Conservation (phyloP, 1,140 invertebrate species). For the Papilio polyxenes region DNA sequence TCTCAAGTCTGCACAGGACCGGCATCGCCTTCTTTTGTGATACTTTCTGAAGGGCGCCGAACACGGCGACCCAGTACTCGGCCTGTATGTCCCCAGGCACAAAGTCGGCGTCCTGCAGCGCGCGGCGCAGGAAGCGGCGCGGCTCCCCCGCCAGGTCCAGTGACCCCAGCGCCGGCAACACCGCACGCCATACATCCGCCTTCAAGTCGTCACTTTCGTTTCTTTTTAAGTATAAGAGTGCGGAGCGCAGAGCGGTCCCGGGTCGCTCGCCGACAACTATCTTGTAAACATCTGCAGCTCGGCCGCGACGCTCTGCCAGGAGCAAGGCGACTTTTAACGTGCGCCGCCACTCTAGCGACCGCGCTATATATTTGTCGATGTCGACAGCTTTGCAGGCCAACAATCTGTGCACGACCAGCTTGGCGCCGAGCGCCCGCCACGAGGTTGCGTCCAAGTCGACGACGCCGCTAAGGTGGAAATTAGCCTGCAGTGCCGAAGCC, state of each 20-base stretch:
- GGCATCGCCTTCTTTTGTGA: conserved; percentile 39
- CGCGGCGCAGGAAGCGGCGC: conserved; percentile 21
- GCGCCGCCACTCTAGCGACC: conserved; percentile 47
- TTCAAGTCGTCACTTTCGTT: background rate
- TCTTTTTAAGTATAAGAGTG: conserved; percentile 23
- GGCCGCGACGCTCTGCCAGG: conserved; percentile 46
- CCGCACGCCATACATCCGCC: conserved; percentile 7
- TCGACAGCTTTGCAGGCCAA: conserved; percentile 49
- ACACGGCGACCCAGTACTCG: conserved; percentile 54
- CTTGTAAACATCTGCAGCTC: conserved; percentile 43
- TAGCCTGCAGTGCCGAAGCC: conserved; percentile 51
- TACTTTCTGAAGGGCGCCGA: conserved; percentile 43
- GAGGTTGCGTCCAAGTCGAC: conserved; percentile 50
- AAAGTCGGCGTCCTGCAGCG: conserved; percentile 38
- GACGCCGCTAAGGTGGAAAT: conserved; percentile 47
- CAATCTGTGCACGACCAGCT: conserved; percentile 55
- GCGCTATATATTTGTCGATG: conserved; percentile 45
- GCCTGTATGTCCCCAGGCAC: conserved; percentile 50
- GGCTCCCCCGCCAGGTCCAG: conserved; percentile 13
- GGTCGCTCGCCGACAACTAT: conserved; percentile 47
- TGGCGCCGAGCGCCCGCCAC: conserved; percentile 53
- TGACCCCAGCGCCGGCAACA: background rate
- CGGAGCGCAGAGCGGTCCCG: conserved; percentile 41
- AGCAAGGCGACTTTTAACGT: conserved; percentile 47
- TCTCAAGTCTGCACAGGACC: conserved; percentile 49